phyloP scores from a whole-genome alignment of 2,888 invertebrate species.

The Tethea ocularis region DNA sequence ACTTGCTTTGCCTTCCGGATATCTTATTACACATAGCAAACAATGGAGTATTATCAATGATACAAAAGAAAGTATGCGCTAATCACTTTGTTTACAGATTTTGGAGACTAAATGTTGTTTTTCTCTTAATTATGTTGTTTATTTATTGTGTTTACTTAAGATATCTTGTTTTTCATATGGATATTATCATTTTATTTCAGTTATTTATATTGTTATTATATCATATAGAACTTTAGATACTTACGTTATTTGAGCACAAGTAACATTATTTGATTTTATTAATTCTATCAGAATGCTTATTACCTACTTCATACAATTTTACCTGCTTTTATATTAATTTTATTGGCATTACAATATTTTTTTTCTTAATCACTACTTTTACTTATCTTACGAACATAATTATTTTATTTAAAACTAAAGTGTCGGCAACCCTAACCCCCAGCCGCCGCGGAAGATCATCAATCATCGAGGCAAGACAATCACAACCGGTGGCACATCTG shows the following conservation, averaged over 20 bases:
- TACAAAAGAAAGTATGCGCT: constrained; percentile 31
- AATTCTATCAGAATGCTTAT: no score
- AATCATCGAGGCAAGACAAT: constrained; percentile 83
- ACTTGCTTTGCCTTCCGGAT: constrained; percentile 21
- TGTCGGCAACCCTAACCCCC: constrained; percentile 59
- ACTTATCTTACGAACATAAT: neutral
- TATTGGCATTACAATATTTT: no score
- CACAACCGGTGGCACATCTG: constrained; percentile 84
- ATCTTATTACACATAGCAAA: constrained; percentile 21
- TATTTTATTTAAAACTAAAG: neutral
- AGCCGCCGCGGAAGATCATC: constrained; percentile 79
- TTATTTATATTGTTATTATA: neutral
- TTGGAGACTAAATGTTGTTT: constrained; percentile 15
- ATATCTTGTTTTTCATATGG: no score
- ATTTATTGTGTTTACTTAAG: constrained; percentile 5
- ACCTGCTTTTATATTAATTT: no score
- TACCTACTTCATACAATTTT: no score
- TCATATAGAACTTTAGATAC: neutral
- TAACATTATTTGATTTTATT: neutral
- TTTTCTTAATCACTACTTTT: no score
- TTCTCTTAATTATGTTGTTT: neutral
- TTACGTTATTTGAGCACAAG: no score
- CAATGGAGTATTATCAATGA: constrained; percentile 20
- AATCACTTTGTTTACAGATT: constrained; percentile 56
- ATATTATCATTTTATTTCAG: no score